These are phyloP conservation scores for Himalopsyche kuldschensis DNA, from an alignment of 2,888 invertebrate genomes.

Conservation along the genomic window DNA sequence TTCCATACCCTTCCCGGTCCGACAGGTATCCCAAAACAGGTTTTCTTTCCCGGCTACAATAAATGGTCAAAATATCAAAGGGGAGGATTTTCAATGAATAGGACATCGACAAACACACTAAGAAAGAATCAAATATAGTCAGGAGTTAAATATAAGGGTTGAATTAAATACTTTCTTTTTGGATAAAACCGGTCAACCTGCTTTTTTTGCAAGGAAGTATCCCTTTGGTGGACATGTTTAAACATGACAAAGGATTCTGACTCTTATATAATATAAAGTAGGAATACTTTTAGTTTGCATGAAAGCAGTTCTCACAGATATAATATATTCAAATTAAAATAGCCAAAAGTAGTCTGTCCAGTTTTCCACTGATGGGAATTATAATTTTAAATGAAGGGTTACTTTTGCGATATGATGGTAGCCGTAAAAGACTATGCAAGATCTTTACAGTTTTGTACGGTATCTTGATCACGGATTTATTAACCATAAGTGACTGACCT, in stretches of 20 bases:
- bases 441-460: background rate
- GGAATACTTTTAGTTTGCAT: constrained; percentile 1
- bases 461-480: constrained; percentile 10
- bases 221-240: constrained; percentile 31
- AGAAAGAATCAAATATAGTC: constrained; percentile 15
- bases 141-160: background rate
- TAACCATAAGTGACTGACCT: constrained; percentile 28
- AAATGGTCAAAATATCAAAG: constrained; percentile 36
- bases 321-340: constrained; percentile 49
- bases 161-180: constrained; percentile 11
- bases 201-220: constrained; percentile 34
- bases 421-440: constrained; percentile 8
- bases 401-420: background rate
- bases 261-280: background rate
- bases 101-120: constrained; percentile 26
- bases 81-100: constrained; percentile 26
- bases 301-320: constrained; percentile 15
- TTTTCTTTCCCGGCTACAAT: constrained; percentile 30
- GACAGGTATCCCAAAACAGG: constrained; percentile 40
- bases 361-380: constrained; percentile 44
- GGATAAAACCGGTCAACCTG: constrained; percentile 39
- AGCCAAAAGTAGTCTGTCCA: constrained; percentile 56
- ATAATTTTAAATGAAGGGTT: constrained; percentile 26
- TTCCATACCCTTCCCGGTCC: constrained; percentile 25
- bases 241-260: background rate